A percentile compares a stretch with the other conserved stretches of the same genome.
These are phyloP conservation scores for Lucinisca nassula DNA, from an alignment of 2,888 invertebrate genomes.

Conservation along the genomic window DNA sequence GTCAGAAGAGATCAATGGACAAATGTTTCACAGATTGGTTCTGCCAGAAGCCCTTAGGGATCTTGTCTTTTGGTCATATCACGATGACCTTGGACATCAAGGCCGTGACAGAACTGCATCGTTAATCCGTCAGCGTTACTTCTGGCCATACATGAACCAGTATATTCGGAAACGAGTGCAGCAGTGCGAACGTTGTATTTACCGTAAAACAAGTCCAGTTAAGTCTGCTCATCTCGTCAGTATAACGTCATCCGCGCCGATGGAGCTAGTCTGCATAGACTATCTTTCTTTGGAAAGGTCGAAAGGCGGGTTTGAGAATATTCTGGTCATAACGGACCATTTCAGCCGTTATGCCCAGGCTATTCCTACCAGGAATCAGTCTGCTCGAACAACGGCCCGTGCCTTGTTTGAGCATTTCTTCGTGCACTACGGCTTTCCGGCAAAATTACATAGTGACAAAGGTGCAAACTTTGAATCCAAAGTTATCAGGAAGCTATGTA, in stretches of 20 bases:
- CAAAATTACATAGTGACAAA: slow-evolving; percentile 43
- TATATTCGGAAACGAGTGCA: background rate
- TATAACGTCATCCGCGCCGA: slow-evolving; percentile 21
- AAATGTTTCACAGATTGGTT: background rate
- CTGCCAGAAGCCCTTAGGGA: background rate
- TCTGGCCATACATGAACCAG: background rate
- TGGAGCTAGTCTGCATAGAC: too few species aligned
- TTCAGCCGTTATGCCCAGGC: too few species aligned
- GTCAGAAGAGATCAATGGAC: background rate
- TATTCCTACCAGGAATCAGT: slow-evolving; percentile 43
- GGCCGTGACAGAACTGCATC: background rate
- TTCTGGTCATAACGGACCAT: too few species aligned
- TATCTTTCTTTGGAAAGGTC: too few species aligned
- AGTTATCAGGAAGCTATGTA: slow-evolving; percentile 39
- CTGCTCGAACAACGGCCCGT: slow-evolving; percentile 44
- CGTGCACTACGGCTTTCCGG: slow-evolving; percentile 41
- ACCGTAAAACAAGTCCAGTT: background rate
- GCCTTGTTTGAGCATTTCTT: slow-evolving; percentile 40
- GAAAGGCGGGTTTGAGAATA: too few species aligned
- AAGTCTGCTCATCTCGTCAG: background rate
- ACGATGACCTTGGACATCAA: background rate
- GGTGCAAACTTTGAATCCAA: slow-evolving; percentile 45
- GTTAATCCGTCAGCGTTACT: background rate
- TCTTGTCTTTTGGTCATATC: background rate
- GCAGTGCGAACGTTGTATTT: background rate